A percentile compares a stretch with the other conserved stretches of the same genome.
These are phyloP conservation scores for Tragelaphus strepsiceros DNA, from an alignment of 2,113 vertebrate species.

Conservation along the genomic window DNA sequence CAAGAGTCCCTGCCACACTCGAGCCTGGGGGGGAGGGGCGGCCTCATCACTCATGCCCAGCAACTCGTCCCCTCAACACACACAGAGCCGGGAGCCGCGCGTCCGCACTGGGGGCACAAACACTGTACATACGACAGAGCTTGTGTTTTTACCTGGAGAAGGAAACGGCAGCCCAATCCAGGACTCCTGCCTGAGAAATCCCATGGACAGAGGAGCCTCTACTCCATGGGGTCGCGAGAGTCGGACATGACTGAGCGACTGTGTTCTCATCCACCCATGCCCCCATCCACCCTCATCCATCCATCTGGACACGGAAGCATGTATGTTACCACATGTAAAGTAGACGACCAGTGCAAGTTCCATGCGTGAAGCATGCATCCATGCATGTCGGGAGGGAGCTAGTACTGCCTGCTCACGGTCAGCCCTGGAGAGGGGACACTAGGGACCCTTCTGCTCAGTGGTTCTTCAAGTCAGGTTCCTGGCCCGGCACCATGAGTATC, in stretches of 20 bases:
- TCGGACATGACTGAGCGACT: not conserved
- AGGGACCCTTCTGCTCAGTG: not conserved
- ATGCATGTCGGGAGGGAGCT: not conserved
- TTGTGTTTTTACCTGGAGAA: not conserved
- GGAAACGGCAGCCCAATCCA: not conserved
- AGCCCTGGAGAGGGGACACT: not conserved
- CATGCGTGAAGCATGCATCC: rapidly evolving
- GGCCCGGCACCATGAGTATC: not conserved
- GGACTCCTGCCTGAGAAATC: not conserved
- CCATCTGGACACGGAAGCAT: not conserved
- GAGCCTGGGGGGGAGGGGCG: not conserved
- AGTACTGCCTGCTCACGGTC: not conserved
- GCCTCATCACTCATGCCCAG: not conserved
- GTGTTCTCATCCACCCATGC: rapidly evolving
- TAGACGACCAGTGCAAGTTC: rapidly evolving
- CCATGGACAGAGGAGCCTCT: not conserved
- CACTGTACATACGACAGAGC: not conserved
- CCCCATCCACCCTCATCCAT: not conserved
- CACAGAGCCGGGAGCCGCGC: not conserved
- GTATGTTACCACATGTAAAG: not conserved
- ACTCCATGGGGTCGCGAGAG: not conserved
- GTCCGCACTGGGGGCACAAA: not conserved
- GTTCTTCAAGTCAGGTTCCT: not conserved
- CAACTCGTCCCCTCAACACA: not conserved
- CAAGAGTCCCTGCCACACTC: not conserved